These are phyloP conservation scores for Sebastes matsubarae DNA, from an alignment of 2,797 vertebrate species.

Conservation along the genomic window DNA sequence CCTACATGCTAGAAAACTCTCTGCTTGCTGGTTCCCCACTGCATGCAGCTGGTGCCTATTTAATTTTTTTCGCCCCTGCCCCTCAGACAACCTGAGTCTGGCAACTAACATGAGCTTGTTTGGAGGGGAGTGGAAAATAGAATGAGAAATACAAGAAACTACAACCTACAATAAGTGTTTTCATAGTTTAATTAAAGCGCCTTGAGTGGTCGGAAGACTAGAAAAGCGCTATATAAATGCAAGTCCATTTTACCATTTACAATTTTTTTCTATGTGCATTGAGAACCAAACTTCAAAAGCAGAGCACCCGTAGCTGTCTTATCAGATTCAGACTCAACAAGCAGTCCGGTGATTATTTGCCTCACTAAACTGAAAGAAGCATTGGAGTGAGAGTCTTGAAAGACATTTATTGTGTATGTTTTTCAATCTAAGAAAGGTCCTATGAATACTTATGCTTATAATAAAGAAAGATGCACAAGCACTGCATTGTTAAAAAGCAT, in stretches of 20 bases:
- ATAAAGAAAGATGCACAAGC: not conserved
- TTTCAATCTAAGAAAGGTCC: not conserved
- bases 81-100: not conserved
- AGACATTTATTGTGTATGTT: not conserved
- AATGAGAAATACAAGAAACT: not conserved
- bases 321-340: not conserved
- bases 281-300: conserved; percentile 5
- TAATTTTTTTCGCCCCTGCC: not conserved
- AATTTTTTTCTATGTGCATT: not conserved
- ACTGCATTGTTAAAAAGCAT: not conserved
- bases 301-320: not conserved
- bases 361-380: not conserved
- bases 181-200: too few relatives aligned
- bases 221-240: too few relatives aligned
- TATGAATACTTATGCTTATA: not conserved
- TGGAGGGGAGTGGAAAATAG: not conserved
- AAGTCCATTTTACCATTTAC: too few relatives aligned
- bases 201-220: too few relatives aligned
- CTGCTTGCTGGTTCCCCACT: too few relatives aligned
- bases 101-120: not conserved
- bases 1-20: too few relatives aligned
- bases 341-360: not conserved
- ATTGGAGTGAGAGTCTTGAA: not conserved
- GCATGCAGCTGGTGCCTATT: not conserved
- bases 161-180: not conserved